Conservation (phyloP, 92 coral and sea anemone species). For the Actinostola sp. region DNA sequence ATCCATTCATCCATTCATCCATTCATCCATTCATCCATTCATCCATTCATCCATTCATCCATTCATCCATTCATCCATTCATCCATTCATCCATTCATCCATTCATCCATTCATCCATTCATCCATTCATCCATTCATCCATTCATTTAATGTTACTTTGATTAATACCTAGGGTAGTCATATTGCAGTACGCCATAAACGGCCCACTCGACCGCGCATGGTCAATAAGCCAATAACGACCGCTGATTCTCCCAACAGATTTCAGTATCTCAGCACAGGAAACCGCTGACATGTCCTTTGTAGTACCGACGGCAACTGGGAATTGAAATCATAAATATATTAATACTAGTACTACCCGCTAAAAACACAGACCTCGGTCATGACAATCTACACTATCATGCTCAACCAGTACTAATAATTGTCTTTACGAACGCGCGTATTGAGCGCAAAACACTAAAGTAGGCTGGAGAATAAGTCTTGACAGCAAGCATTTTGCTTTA, state of each 20-base stretch:
- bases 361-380: background rate
- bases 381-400: background rate
- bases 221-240: conserved; percentile 11
- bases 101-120: background rate
- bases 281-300: conserved; percentile 1
- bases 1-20: background rate
- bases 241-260: conserved; percentile 4
- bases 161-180: conserved; percentile 7
- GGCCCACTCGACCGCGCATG: conserved; percentile 4
- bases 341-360: background rate
- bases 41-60: background rate
- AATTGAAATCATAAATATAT: background rate
- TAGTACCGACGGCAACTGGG: conserved; percentile 11
- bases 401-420: too few species aligned
- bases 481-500: background rate
- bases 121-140: background rate
- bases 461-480: background rate
- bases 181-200: conserved; percentile 7
- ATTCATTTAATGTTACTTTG: background rate
- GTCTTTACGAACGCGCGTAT: too few species aligned
- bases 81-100: background rate
- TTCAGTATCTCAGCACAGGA: conserved; percentile 13
- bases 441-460: too few species aligned
- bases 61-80: background rate
- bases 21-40: background rate